Percentiles rank a stretch among this genome's conserved stretches.
Conservation (phyloP, 30 jellyfish, hydroid and myxozoan species). For the Turritopsis rubra region DNA sequence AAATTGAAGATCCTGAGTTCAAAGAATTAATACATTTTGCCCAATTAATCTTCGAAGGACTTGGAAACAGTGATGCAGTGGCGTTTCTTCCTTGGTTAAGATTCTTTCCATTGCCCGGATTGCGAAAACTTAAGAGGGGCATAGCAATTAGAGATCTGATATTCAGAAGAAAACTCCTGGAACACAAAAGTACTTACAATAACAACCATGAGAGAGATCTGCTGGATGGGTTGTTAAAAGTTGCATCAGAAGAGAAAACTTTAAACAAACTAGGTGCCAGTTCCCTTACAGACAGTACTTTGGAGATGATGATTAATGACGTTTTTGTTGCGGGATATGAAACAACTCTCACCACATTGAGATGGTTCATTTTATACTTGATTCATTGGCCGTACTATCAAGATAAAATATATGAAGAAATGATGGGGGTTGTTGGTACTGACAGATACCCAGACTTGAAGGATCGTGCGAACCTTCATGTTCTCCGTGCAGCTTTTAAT, state of each 20-base stretch:
- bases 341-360: constrained; percentile 59
- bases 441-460: constrained; percentile 43
- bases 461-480: constrained; percentile 44
- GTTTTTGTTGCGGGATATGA: constrained; percentile 70
- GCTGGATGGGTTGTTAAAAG: constrained; percentile 53
- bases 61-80: constrained; percentile 32
- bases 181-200: constrained; percentile 51
- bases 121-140: neutral
- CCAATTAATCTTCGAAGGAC: constrained; percentile 35
- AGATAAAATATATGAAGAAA: constrained; percentile 54
- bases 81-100: constrained; percentile 48
- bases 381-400: constrained; percentile 56
- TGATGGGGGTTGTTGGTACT: constrained; percentile 29
- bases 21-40: constrained; percentile 33
- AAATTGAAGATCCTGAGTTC: constrained; percentile 65
- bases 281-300: constrained; percentile 33
- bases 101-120: constrained; percentile 33
- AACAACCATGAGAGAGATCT: constrained; percentile 52
- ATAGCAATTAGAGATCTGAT: constrained; percentile 8
- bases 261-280: neutral
- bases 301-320: constrained; percentile 45
- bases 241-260: constrained; percentile 22
- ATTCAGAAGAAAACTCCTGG: constrained; percentile 33
- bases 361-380: constrained; percentile 44
- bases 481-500: constrained; percentile 44